These are phyloP conservation scores for Dryoscopus gambensis DNA, from an alignment of 2,113 vertebrate species.

Conservation along the genomic window DNA sequence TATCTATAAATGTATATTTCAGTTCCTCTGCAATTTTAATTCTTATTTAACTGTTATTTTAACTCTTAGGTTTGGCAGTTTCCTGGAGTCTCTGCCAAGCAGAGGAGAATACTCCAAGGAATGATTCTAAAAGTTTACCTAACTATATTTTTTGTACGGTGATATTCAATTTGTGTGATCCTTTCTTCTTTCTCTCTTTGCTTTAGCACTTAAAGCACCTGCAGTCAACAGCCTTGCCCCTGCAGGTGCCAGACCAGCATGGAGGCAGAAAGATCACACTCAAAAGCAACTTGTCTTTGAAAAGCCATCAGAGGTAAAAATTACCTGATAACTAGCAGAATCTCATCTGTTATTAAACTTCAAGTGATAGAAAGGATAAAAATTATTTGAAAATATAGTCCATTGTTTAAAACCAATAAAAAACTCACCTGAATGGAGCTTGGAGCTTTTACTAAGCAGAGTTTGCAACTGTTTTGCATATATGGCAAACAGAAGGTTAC, in stretches of 20 bases:
- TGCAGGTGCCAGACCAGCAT: conserved; percentile 14
- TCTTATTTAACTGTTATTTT: neutral
- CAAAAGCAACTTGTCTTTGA: conserved; percentile 78
- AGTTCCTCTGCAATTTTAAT: neutral
- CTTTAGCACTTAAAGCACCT: conserved; percentile 37
- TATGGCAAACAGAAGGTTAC: neutral
- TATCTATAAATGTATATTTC: too few relatives aligned
- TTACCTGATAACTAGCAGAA: neutral
- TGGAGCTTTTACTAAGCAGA: neutral
- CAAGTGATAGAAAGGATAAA: neutral
- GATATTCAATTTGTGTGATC: neutral
- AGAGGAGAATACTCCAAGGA: neutral
- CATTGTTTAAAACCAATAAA: neutral
- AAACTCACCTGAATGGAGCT: neutral
- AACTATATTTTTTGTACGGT: neutral
- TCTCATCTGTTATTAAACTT: neutral
- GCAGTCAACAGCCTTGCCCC: neutral
- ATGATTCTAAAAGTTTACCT: neutral
- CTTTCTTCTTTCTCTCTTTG: neutral
- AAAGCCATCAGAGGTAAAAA: conserved; percentile 72
- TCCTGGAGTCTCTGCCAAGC: neutral
- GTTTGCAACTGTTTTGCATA: neutral
- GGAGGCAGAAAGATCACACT: conserved; percentile 64
- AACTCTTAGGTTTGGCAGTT: neutral
- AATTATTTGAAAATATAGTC: neutral